These are phyloP conservation scores for Pavo muticus DNA, from an alignment of 2,113 vertebrate genomes.

Conservation along the genomic window DNA sequence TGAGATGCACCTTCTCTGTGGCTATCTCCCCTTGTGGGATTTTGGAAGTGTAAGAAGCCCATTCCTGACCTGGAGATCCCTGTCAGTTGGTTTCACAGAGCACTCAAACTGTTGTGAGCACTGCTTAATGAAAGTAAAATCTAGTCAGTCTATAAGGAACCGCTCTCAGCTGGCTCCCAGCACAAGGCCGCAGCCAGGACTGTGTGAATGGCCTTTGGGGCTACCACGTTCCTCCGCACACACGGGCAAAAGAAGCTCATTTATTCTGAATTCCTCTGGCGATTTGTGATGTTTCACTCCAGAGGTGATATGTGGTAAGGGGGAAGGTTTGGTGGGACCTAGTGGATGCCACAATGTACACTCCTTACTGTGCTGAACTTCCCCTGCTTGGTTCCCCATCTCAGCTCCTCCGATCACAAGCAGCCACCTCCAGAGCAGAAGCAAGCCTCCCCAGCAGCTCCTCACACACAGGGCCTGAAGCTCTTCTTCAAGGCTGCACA, in stretches of 20 bases:
- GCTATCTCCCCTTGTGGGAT: accelerated
- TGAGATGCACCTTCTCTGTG: background rate
- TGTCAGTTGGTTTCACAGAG: background rate
- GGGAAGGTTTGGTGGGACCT: background rate
- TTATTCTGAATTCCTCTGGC: background rate
- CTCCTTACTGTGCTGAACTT: background rate
- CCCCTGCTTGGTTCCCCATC: background rate
- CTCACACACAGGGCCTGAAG: background rate
- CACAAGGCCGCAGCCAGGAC: background rate
- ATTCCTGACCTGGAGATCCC: background rate
- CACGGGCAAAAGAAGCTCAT: too few species aligned
- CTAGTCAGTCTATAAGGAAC: background rate
- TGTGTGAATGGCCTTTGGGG: background rate
- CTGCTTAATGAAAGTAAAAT: background rate
- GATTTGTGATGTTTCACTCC: background rate
- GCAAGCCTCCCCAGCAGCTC: background rate
- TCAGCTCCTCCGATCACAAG: background rate
- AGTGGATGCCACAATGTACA: background rate
- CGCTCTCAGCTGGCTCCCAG: background rate
- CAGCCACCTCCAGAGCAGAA: background rate
- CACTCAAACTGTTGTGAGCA: background rate
- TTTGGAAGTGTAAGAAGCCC: background rate
- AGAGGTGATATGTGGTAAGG: background rate
- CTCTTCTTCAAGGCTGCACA: background rate
- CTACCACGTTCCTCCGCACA: background rate